A percentile compares a stretch with the other conserved stretches of the same genome.
Evolutionary conservation across 1,140 invertebrate genomes (phyloP).

Genomic region (Papilio xuthus): DNA sequence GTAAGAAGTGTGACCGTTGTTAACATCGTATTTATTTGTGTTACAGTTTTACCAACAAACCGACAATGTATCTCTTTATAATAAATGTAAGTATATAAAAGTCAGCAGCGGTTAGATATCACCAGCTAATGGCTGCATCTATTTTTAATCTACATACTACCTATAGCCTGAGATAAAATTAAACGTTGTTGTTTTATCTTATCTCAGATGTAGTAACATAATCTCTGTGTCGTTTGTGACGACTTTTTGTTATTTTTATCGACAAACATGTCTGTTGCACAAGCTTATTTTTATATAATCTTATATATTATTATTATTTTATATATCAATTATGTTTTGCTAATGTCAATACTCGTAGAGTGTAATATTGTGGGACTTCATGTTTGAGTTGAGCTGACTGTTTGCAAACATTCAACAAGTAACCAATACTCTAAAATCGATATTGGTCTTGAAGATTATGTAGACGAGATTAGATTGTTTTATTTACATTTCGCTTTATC

Average conservation of each 20-base stretch:
- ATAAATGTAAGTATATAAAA: constrained; percentile 18
- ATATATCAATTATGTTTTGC: not conserved
- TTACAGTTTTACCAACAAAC: not conserved
- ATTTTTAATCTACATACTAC: constrained; percentile 38
- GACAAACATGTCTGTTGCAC: constrained; percentile 1
- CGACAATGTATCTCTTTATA: not conserved
- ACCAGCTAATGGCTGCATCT: constrained; percentile 31
- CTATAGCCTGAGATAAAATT: constrained; percentile 36
- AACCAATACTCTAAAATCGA: constrained; percentile 40
- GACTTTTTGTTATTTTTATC: constrained; percentile 36
- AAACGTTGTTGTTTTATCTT: constrained; percentile 37
- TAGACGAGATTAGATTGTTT: constrained; percentile 16
- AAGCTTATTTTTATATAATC: constrained; percentile 1
- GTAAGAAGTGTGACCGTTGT: too few species aligned
- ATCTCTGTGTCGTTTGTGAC: constrained; percentile 36
- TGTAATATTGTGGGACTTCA: constrained; percentile 4
- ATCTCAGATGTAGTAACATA: constrained; percentile 39
- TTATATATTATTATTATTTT: not conserved
- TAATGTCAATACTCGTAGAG: not conserved
- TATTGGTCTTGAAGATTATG: constrained; percentile 29
- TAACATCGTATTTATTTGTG: not conserved
- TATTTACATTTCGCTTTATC: constrained; percentile 30
- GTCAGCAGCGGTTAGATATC: constrained; percentile 30
- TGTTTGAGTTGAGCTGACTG: constrained; percentile 30
- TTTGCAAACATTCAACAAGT: constrained; percentile 61